Conservation (phyloP, 2,113 vertebrate genomes). For the Syngnathus typhle region DNA sequence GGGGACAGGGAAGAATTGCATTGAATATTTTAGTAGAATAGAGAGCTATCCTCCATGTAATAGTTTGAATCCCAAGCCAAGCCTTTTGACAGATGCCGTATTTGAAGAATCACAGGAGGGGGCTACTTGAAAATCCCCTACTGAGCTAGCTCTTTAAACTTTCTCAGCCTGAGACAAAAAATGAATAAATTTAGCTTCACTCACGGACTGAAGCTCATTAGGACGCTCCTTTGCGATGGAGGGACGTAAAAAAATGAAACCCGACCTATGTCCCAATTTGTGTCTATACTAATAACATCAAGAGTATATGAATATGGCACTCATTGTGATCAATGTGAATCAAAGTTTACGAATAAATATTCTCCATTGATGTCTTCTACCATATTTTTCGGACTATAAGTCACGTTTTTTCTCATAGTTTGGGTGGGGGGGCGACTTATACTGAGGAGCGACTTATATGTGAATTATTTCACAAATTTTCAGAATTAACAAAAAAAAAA, state of each 20-base stretch:
- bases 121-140: slow-evolving; percentile 54
- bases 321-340: not conserved
- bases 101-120: slow-evolving; percentile 63
- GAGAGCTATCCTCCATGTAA: slow-evolving; percentile 46
- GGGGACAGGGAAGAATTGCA: slow-evolving; percentile 21
- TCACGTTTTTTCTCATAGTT: too few species aligned
- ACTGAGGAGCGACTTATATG: too few species aligned
- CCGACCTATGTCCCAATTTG: slow-evolving; percentile 47
- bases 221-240: slow-evolving; percentile 42
- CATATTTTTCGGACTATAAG: too few species aligned
- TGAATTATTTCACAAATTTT: too few species aligned
- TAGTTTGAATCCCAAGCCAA: slow-evolving; percentile 53
- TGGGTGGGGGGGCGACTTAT: too few species aligned
- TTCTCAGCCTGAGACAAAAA: slow-evolving; percentile 47
- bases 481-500: too few species aligned
- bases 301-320: not conserved
- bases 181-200: slow-evolving; percentile 55
- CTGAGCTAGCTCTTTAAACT: slow-evolving; percentile 59
- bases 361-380: not conserved
- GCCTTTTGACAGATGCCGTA: slow-evolving; percentile 50
- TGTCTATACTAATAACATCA: slow-evolving; percentile 15
- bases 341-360: not conserved
- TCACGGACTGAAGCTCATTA: slow-evolving; percentile 51
- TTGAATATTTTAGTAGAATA: slow-evolving; percentile 43
- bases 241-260: slow-evolving; percentile 35